Conservation (phyloP, 2,113 vertebrate species). For the Neodontobutis hainanensis region DNA sequence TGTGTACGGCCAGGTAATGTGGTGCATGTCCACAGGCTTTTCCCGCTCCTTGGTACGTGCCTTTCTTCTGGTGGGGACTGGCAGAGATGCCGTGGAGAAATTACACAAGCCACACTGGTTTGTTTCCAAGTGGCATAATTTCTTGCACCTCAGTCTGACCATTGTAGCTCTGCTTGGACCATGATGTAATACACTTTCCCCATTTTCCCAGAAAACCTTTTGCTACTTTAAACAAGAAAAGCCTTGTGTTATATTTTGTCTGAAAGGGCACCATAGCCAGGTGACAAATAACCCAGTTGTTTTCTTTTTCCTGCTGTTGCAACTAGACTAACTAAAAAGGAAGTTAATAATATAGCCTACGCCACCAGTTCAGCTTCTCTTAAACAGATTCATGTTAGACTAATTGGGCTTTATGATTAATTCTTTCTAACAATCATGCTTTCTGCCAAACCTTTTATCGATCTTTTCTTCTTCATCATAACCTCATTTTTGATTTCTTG, state of each 20-base stretch:
- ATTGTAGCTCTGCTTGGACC: neutral
- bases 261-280: neutral
- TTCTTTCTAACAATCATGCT: too few relatives aligned
- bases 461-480: too few relatives aligned
- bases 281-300: conserved; percentile 3
- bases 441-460: too few relatives aligned
- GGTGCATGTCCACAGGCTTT: neutral
- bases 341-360: too few relatives aligned
- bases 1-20: conserved; percentile 81
- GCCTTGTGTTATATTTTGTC: neutral
- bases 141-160: conserved; percentile 23
- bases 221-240: too few relatives aligned
- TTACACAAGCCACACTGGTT: conserved; percentile 30
- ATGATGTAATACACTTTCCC: neutral
- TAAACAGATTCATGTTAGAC: too few relatives aligned
- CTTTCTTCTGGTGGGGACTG: conserved; percentile 21
- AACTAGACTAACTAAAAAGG: neutral
- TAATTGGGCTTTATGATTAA: too few relatives aligned
- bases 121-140: conserved; percentile 29
- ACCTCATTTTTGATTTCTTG: too few relatives aligned
- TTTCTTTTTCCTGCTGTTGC: neutral
- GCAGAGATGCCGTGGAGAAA: conserved; percentile 17
- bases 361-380: too few relatives aligned
- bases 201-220: neutral
- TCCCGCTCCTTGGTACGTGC: neutral